phyloP scores from a whole-genome alignment of 2,888 invertebrate species.

The Hydropsyche betteni region DNA sequence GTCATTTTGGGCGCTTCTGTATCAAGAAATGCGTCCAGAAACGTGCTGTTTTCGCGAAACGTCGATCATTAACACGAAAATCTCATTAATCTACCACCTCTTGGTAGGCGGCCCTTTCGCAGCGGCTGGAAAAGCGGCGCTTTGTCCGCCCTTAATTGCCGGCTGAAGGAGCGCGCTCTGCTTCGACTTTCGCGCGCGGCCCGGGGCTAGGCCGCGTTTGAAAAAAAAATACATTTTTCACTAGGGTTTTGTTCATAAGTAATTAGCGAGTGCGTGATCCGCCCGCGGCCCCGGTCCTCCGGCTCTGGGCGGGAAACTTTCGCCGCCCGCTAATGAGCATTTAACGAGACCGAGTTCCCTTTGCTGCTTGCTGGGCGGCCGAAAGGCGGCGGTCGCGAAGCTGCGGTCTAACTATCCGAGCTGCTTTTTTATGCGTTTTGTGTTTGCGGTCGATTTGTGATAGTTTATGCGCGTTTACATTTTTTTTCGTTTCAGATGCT shows the following conservation, averaged over 20 bases:
- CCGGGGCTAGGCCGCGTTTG: conserved; percentile 36
- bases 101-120: conserved; percentile 28
- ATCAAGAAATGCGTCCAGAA: not conserved
- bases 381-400: conserved; percentile 1
- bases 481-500: no score
- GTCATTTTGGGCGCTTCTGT: not conserved
- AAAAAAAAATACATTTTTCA: conserved; percentile 49
- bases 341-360: conserved; percentile 46
- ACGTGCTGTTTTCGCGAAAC: conserved; percentile 34
- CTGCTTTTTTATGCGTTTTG: no score
- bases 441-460: no score
- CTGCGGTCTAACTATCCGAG: no score
- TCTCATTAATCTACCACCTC: conserved; percentile 43
- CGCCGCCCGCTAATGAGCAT: conserved; percentile 48
- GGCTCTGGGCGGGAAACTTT: conserved; percentile 29
- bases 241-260: conserved; percentile 46
- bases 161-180: not conserved
- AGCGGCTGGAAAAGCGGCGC: conserved; percentile 19
- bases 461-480: no score
- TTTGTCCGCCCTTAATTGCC: conserved; percentile 43
- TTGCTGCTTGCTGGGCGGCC: conserved; percentile 15
- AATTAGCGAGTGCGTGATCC: conserved; percentile 51
- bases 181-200: not conserved
- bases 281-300: conserved; percentile 27
- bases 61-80: conserved; percentile 49